Conservation (phyloP, 2,888 invertebrate species). For the Germaria angustata region DNA sequence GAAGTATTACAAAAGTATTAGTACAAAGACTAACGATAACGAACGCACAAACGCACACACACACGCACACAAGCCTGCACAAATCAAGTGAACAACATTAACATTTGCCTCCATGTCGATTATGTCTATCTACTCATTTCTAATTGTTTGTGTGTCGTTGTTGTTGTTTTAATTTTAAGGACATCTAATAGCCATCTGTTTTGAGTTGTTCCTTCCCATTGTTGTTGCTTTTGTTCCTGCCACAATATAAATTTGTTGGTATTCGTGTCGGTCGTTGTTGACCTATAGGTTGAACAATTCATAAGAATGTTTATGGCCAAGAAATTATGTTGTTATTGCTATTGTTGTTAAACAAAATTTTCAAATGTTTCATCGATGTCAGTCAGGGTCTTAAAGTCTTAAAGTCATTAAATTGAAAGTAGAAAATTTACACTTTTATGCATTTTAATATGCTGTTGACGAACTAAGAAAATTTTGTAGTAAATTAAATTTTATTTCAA, state of each 20-base stretch:
- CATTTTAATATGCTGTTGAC: too few relatives aligned
- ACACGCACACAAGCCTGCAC: not conserved
- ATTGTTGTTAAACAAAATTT: not conserved
- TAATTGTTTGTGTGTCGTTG: not conserved
- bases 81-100: slow-evolving; percentile 4
- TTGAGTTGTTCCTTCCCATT: not conserved
- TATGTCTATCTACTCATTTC: slow-evolving; percentile 20
- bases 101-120: slow-evolving; percentile 38
- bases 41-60: not conserved
- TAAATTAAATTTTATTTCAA: too few relatives aligned
- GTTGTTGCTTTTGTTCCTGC: too few relatives aligned
- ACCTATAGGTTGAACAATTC: not conserved
- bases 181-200: slow-evolving; percentile 17
- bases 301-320: not conserved
- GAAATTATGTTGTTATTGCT: too few relatives aligned
- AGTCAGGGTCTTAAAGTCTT: too few relatives aligned
- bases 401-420: too few relatives aligned
- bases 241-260: too few relatives aligned
- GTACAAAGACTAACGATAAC: not conserved
- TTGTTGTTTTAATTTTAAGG: slow-evolving; percentile 14
- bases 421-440: too few relatives aligned
- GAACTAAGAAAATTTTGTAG: too few relatives aligned
- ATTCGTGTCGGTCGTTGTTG: too few relatives aligned
- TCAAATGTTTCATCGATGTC: too few relatives aligned
- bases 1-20: slow-evolving; percentile 40